These are phyloP conservation scores for Phaetusa simplex DNA, from an alignment of 2,113 vertebrate genomes.

Conservation along the genomic window DNA sequence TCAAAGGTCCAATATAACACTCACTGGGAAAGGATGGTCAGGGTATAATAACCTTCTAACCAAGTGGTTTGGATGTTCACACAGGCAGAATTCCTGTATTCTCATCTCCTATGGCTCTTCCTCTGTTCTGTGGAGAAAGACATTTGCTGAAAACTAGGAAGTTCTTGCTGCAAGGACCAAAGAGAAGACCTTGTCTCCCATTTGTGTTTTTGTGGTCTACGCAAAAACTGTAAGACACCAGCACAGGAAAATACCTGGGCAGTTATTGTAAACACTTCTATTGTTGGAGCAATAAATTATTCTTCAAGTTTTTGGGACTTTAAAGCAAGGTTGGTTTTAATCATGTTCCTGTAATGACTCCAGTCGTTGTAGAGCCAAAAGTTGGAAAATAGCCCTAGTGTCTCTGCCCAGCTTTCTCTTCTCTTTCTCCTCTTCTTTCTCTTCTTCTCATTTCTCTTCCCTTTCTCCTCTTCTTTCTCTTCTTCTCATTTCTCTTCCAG, in stretches of 20 bases:
- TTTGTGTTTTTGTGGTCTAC: neutral
- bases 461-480: neutral
- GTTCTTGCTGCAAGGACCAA: neutral
- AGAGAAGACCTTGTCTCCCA: neutral
- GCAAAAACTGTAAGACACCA: neutral
- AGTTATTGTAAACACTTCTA: neutral
- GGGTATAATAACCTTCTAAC: neutral
- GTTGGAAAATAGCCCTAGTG: neutral
- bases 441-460: neutral
- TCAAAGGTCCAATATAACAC: neutral
- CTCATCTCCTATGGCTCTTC: neutral
- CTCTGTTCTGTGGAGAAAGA: neutral
- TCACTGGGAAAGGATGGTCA: neutral
- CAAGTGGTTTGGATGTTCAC: neutral
- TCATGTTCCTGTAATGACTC: neutral
- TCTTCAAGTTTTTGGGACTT: neutral
- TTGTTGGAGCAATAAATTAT: neutral
- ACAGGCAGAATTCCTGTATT: neutral
- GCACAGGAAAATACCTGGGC: neutral
- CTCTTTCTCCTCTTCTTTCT: neutral
- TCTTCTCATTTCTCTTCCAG: neutral
- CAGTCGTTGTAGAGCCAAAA: neutral
- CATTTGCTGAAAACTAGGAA: neutral
- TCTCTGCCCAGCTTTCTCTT: neutral
- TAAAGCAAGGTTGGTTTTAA: neutral